Evolutionary conservation across 2,113 vertebrate genomes (phyloP).

Genomic region (Irena cyanogastra): DNA sequence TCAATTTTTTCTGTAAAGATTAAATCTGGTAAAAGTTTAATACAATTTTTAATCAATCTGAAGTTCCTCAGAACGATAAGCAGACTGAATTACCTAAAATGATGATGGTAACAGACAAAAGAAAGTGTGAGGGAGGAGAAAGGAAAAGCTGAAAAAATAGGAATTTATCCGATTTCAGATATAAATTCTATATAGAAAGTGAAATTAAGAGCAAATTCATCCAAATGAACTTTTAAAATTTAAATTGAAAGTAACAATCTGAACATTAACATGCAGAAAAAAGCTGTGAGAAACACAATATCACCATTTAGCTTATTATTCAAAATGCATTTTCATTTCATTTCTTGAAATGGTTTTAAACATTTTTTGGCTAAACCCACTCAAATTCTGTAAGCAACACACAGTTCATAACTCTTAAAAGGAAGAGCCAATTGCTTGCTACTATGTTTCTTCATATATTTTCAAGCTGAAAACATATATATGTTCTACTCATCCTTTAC

Average conservation of each 20-base stretch:
- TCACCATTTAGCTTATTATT: not conserved
- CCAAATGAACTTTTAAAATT: not conserved
- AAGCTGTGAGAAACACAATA: not conserved
- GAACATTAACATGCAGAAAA: not conserved
- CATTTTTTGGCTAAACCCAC: not conserved
- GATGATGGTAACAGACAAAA: not conserved
- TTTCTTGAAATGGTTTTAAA: not conserved
- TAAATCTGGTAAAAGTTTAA: not conserved
- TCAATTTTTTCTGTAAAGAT: not conserved
- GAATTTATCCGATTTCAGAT: not conserved
- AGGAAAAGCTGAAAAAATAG: not conserved
- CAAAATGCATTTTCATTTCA: not conserved
- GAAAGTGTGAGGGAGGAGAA: accelerated
- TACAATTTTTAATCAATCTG: not conserved
- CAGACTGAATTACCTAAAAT: not conserved
- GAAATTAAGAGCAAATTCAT: not conserved
- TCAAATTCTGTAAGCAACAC: not conserved
- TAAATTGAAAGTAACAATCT: not conserved
- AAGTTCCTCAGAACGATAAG: not conserved
- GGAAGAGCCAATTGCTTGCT: not conserved
- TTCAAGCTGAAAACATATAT: not conserved
- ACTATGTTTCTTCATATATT: not conserved
- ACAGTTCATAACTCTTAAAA: not conserved
- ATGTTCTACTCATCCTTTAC: not conserved
- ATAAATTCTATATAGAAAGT: not conserved